Percentiles rank a stretch among this genome's conserved stretches.
phyloP scores from a whole-genome alignment of 2,888 invertebrate genomes.

The Melanostoma mellinum region DNA sequence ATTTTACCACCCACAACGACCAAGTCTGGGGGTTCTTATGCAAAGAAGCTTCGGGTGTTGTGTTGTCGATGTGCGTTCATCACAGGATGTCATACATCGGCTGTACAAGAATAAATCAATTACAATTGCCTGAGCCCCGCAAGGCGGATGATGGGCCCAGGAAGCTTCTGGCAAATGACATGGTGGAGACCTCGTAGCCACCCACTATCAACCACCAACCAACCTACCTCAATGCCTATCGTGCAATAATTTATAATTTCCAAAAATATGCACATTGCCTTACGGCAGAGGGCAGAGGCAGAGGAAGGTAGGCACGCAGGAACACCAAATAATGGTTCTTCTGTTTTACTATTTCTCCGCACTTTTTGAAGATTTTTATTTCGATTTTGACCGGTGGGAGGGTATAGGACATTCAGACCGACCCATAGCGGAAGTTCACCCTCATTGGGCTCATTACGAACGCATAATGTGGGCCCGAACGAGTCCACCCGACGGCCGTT shows the following conservation, averaged over 20 bases:
- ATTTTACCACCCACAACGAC: constrained; percentile 29
- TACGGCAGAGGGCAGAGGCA: constrained; percentile 1
- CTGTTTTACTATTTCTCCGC: constrained; percentile 67
- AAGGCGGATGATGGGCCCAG: constrained; percentile 55
- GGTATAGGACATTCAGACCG: constrained; percentile 48
- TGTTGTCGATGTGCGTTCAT: constrained; percentile 37
- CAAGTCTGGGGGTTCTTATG: constrained; percentile 43
- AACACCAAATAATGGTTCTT: constrained; percentile 23
- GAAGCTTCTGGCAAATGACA: constrained; percentile 63
- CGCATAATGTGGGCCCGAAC: constrained; percentile 66
- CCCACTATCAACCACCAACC: not conserved
- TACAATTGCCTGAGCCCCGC: constrained; percentile 52
- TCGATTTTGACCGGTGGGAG: constrained; percentile 59
- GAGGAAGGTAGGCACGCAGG: constrained; percentile 1
- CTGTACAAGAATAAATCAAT: constrained; percentile 65
- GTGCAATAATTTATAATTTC: constrained; percentile 67
- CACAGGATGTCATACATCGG: constrained; percentile 66
- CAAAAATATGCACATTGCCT: constrained; percentile 12
- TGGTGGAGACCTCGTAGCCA: constrained; percentile 36
- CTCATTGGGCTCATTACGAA: constrained; percentile 73
- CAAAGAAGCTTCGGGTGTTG: constrained; percentile 49
- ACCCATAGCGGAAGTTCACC: constrained; percentile 61
- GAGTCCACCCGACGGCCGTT: constrained; percentile 36
- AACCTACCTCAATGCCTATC: constrained; percentile 10
- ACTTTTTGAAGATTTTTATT: constrained; percentile 69